A percentile compares a stretch with the other conserved stretches of the same genome.
phyloP scores from a whole-genome alignment of 2,797 vertebrate genomes.

The Perodicticus potto region DNA sequence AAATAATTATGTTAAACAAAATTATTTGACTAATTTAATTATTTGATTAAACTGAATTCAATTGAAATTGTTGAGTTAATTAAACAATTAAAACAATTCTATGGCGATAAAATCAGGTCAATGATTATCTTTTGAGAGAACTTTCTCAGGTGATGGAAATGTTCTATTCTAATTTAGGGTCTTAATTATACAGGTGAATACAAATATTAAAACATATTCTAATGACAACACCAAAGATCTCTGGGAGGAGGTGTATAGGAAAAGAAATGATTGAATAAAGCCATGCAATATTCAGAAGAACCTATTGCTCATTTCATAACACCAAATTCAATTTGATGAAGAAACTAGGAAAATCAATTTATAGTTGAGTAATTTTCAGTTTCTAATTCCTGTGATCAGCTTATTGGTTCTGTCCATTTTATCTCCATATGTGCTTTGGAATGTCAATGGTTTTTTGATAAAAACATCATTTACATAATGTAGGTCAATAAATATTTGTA shows the following conservation, averaged over 20 bases:
- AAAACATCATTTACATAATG: background rate
- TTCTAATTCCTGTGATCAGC: constrained; percentile 19
- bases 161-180: background rate
- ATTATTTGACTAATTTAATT: background rate
- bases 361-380: constrained; percentile 9
- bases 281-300: background rate
- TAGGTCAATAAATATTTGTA: constrained; percentile 17
- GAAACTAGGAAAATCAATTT: background rate
- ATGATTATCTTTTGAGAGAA: background rate
- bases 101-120: background rate
- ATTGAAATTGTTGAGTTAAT: background rate
- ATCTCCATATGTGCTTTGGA: background rate
- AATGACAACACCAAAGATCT: background rate
- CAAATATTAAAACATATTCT: background rate
- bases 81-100: background rate
- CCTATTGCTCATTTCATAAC: background rate
- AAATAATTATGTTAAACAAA: background rate
- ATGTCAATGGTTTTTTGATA: background rate
- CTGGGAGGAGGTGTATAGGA: background rate
- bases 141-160: constrained; percentile 48
- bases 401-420: constrained; percentile 26
- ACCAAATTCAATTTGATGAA: constrained; percentile 44
- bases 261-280: constrained; percentile 23
- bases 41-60: background rate
- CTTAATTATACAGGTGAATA: background rate